Evolutionary conservation across 2,888 invertebrate species (phyloP).

Genomic region (Punctoribates punctum): DNA sequence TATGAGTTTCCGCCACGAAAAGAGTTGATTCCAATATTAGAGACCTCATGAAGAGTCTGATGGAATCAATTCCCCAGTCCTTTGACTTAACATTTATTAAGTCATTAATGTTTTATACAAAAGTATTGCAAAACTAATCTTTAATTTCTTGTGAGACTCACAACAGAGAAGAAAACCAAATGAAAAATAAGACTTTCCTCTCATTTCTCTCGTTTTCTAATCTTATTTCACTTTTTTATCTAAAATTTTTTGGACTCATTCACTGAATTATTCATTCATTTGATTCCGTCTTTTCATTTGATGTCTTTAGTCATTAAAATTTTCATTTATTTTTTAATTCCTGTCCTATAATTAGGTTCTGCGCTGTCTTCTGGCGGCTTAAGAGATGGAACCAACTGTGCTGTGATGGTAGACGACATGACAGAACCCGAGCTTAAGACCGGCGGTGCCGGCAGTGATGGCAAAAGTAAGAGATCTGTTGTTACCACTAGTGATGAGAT

Average conservation of each 20-base stretch:
- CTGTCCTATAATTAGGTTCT: slow-evolving; percentile 31
- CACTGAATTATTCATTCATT: neutral
- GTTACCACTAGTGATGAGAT: slow-evolving; percentile 13
- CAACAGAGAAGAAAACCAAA: too few relatives aligned
- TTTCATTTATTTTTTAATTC: too few relatives aligned
- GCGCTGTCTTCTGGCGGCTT: slow-evolving; percentile 37
- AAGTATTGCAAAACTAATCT: slow-evolving; percentile 12
- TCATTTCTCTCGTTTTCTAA: neutral
- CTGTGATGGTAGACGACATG: slow-evolving; percentile 50
- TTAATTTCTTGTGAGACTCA: neutral
- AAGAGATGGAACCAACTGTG: slow-evolving; percentile 45
- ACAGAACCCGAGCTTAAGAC: slow-evolving; percentile 40
- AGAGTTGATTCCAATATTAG: too few relatives aligned
- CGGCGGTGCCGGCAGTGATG: neutral
- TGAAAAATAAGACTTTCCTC: too few relatives aligned
- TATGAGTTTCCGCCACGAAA: too few relatives aligned
- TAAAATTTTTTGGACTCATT: neutral
- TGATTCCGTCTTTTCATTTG: neutral
- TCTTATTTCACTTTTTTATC: neutral
- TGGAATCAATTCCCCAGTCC: neutral
- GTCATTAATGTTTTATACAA: slow-evolving; percentile 2
- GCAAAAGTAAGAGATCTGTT: slow-evolving; percentile 21
- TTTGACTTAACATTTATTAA: slow-evolving; percentile 16
- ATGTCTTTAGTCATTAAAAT: too few relatives aligned
- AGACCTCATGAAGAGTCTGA: neutral